Evolutionary conservation across 2,888 invertebrate species (phyloP).

Genomic region (Protodeltote pygarga): DNA sequence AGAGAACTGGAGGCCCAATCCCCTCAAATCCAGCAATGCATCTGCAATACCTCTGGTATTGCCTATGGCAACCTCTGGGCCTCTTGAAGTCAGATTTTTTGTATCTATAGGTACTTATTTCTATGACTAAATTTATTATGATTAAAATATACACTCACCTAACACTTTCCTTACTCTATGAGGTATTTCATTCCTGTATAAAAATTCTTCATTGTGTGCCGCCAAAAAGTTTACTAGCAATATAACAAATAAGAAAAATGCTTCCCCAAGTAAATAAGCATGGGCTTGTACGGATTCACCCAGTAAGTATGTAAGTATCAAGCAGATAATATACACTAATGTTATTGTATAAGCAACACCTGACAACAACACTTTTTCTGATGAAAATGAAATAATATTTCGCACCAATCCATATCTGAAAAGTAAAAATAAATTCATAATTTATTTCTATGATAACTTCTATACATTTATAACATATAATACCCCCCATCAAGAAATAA

Average conservation of each 20-base stretch:
- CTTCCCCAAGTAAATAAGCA: constrained; percentile 77
- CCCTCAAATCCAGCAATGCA: too few species aligned
- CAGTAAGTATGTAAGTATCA: constrained; percentile 75
- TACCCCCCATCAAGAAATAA: too few species aligned
- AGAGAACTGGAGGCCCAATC: too few species aligned
- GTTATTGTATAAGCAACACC: constrained; percentile 81
- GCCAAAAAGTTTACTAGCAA: constrained; percentile 76
- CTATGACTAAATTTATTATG: background rate
- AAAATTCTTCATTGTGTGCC: constrained; percentile 81
- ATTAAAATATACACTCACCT: constrained; percentile 63
- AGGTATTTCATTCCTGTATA: constrained; percentile 85
- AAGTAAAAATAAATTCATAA: constrained; percentile 28
- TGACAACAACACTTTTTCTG: constrained; percentile 78
- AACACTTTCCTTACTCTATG: constrained; percentile 80
- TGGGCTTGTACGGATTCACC: constrained; percentile 78
- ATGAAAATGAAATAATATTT: constrained; percentile 81
- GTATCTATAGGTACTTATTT: too few species aligned
- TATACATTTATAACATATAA: background rate
- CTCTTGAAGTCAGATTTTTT: too few species aligned
- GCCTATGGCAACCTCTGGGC: too few species aligned
- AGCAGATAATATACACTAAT: constrained; percentile 72
- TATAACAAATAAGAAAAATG: constrained; percentile 76
- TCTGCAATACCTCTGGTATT: too few species aligned
- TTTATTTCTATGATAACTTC: background rate
- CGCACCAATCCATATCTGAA: constrained; percentile 70